Percentiles rank a stretch among this genome's conserved stretches.
Evolutionary conservation across 2,113 vertebrate species (phyloP).

Genomic region (Callospermophilus lateralis): DNA sequence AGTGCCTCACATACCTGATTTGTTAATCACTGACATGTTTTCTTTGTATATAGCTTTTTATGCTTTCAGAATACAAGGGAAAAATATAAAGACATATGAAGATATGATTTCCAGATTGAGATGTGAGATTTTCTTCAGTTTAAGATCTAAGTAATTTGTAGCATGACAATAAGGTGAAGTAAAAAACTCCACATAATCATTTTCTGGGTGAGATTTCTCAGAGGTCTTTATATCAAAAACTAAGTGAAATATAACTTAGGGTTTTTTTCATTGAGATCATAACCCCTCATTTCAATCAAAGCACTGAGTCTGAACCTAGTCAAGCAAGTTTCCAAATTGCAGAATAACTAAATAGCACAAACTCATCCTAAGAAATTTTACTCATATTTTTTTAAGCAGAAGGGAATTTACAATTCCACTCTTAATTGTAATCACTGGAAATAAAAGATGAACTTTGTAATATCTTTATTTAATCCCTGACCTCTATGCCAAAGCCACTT

Average conservation of each 20-base stretch:
- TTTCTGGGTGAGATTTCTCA: background rate
- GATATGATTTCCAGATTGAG: constrained; percentile 26
- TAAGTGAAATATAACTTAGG: background rate
- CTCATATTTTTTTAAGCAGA: background rate
- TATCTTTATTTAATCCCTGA: background rate
- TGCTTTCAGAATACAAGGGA: background rate
- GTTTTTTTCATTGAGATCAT: background rate
- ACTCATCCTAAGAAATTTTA: background rate
- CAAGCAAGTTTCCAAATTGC: background rate
- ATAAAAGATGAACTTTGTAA: constrained; percentile 40
- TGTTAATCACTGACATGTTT: background rate
- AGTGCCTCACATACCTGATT: background rate
- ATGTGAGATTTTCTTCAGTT: background rate
- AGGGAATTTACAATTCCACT: background rate
- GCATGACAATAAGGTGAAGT: background rate
- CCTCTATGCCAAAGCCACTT: constrained; percentile 26
- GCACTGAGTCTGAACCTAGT: background rate
- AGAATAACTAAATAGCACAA: background rate
- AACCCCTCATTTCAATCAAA: background rate
- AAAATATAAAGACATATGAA: background rate
- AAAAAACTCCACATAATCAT: background rate
- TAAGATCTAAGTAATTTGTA: background rate
- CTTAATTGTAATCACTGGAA: background rate
- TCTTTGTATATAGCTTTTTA: background rate
- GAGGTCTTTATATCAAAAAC: background rate